Evolutionary conservation across 2,797 vertebrate genomes (phyloP).

Genomic region (Channallabes apus): DNA sequence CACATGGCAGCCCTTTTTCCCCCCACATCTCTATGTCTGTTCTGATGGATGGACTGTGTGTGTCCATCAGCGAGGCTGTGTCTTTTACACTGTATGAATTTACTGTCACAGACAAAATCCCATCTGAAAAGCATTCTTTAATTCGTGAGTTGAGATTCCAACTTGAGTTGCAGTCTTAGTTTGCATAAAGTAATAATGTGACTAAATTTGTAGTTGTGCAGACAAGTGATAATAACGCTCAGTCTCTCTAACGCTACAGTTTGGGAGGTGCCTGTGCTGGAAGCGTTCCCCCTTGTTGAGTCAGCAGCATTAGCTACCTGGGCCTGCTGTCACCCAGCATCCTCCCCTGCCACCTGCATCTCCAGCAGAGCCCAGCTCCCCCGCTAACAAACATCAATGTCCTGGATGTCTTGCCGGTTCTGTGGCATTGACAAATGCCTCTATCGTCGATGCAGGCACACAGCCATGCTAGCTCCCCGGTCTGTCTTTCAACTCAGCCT

Average conservation of each 20-base stretch:
- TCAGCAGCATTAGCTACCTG: constrained; percentile 48
- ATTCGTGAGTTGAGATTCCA: neutral
- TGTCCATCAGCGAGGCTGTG: neutral
- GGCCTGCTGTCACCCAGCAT: constrained; percentile 48
- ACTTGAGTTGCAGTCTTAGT: too few species aligned
- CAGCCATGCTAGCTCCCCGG: neutral
- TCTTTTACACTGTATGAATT: neutral
- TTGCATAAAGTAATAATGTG: neutral
- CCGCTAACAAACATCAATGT: constrained; percentile 52
- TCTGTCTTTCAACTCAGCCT: constrained; percentile 35
- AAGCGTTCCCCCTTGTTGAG: constrained; percentile 47
- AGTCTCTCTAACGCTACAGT: constrained; percentile 28
- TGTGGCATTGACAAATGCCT: constrained; percentile 43
- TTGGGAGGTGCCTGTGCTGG: constrained; percentile 39
- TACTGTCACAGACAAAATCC: neutral
- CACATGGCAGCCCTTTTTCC: neutral
- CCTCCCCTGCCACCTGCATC: constrained; percentile 48
- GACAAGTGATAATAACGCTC: neutral
- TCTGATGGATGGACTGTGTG: neutral
- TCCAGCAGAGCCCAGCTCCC: constrained; percentile 49
- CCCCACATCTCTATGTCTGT: neutral
- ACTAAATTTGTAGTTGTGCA: neutral
- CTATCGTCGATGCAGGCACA: constrained; percentile 23
- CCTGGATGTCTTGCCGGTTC: constrained; percentile 43
- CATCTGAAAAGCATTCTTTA: neutral